Conservation (phyloP, 2,888 invertebrate species). For the Aporophyla lueneburgensis region DNA sequence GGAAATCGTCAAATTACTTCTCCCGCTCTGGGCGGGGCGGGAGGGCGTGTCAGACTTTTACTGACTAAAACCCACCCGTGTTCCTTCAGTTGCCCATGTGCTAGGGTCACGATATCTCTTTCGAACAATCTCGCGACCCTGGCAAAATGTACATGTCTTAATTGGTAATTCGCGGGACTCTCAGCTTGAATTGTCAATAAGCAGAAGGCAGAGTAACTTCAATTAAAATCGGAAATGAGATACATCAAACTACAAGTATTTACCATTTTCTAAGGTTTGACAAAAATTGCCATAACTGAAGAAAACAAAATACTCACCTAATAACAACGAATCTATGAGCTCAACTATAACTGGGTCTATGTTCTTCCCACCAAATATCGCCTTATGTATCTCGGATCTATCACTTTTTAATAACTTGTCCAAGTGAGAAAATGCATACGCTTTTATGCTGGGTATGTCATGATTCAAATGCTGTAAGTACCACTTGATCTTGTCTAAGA, state of each 20-base stretch:
- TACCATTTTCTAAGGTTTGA: background rate
- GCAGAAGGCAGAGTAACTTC: background rate
- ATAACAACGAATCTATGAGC: conserved; percentile 92
- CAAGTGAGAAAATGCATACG: conserved; percentile 94
- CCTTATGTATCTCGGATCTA: conserved; percentile 93
- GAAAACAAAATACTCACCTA: conserved; percentile 79
- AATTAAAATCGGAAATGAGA: background rate
- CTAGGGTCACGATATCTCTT: no score
- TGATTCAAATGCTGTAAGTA: conserved; percentile 93
- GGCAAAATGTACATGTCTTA: no score
- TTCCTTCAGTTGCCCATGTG: no score
- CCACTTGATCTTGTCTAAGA: conserved; percentile 92
- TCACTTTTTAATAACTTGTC: conserved; percentile 93
- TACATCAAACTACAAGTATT: background rate
- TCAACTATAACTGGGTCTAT: conserved; percentile 93
- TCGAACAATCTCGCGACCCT: no score
- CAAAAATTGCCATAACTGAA: background rate
- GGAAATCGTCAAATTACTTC: no score
- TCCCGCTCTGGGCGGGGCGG: no score
- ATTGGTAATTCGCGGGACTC: no score
- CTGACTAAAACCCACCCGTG: no score
- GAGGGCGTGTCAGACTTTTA: no score
- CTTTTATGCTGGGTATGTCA: conserved; percentile 95
- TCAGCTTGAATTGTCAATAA: no score
- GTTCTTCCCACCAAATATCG: conserved; percentile 93